Conservation (phyloP, 1,140 invertebrate species). For the Phymorhynchus buccinoides region DNA sequence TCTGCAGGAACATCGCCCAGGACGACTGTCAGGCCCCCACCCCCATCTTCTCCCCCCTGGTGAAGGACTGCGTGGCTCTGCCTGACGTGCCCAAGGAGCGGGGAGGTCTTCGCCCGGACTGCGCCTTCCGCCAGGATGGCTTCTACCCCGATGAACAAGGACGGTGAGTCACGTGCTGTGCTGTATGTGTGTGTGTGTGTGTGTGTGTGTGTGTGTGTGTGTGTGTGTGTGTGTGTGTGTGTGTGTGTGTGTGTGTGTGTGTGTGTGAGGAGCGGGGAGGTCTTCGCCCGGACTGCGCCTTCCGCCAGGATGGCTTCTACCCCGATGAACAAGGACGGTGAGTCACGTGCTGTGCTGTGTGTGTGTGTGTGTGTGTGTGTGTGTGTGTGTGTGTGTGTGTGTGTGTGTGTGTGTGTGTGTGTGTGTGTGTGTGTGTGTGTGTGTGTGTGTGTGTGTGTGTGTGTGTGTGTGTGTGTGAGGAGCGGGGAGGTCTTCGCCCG, state of each 20-base stretch:
- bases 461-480: neutral
- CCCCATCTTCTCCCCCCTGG: slow-evolving; percentile 50
- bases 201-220: neutral
- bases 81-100: slow-evolving; percentile 51
- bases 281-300: slow-evolving; percentile 46
- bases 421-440: neutral
- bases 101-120: slow-evolving; percentile 49
- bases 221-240: neutral
- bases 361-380: neutral
- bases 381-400: neutral
- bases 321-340: slow-evolving; percentile 54
- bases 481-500: slow-evolving; percentile 40
- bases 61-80: slow-evolving; percentile 48
- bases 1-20: slow-evolving; percentile 53
- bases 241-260: neutral
- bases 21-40: slow-evolving; percentile 51
- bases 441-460: neutral
- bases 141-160: slow-evolving; percentile 56
- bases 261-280: slow-evolving; percentile 40
- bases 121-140: slow-evolving; percentile 43
- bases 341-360: neutral
- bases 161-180: neutral
- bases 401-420: neutral
- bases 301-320: slow-evolving; percentile 48
- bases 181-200: slow-evolving; percentile 2